Evolutionary conservation across 2,797 vertebrate species (phyloP).

Genomic region (Phalloptychus januarius): DNA sequence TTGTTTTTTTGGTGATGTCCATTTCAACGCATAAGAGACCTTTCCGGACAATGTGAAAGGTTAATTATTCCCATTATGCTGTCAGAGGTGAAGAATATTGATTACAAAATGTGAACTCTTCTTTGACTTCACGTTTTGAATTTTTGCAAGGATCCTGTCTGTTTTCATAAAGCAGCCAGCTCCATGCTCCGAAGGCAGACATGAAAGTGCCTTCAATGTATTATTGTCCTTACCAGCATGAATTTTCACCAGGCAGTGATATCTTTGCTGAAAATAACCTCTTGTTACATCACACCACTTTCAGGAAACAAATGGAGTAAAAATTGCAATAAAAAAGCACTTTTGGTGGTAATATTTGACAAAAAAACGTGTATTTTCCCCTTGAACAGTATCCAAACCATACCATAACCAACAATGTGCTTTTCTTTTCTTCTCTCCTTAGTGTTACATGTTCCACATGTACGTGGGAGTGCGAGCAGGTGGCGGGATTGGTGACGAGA

Average conservation of each 20-base stretch:
- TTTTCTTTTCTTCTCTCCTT: slow-evolving; percentile 11
- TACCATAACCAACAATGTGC: not conserved
- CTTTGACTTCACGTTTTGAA: slow-evolving; percentile 21
- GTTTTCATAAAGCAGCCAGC: slow-evolving; percentile 4
- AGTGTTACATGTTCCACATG: slow-evolving; percentile 87
- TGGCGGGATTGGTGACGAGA: slow-evolving; percentile 83
- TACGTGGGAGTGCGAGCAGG: slow-evolving; percentile 82
- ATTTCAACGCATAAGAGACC: slow-evolving; percentile 2
- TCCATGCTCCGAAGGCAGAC: no score
- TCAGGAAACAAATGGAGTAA: not conserved
- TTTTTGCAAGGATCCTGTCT: slow-evolving; percentile 18
- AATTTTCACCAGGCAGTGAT: slow-evolving; percentile 1
- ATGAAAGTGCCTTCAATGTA: slow-evolving; percentile 17
- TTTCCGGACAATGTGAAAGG: slow-evolving; percentile 23
- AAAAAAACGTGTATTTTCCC: not conserved
- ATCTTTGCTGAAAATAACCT: not conserved
- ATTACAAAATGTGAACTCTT: slow-evolving; percentile 19
- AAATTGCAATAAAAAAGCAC: not conserved
- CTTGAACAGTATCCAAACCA: not conserved
- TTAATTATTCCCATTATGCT: slow-evolving; percentile 12
- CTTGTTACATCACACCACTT: not conserved
- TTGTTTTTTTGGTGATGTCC: slow-evolving; percentile 12
- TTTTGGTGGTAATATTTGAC: not conserved
- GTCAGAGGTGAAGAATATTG: slow-evolving; percentile 32
- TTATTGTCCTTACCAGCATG: slow-evolving; percentile 16